These are phyloP conservation scores for Micrasema minimum DNA, from an alignment of 1,140 invertebrate species.

Conservation along the genomic window DNA sequence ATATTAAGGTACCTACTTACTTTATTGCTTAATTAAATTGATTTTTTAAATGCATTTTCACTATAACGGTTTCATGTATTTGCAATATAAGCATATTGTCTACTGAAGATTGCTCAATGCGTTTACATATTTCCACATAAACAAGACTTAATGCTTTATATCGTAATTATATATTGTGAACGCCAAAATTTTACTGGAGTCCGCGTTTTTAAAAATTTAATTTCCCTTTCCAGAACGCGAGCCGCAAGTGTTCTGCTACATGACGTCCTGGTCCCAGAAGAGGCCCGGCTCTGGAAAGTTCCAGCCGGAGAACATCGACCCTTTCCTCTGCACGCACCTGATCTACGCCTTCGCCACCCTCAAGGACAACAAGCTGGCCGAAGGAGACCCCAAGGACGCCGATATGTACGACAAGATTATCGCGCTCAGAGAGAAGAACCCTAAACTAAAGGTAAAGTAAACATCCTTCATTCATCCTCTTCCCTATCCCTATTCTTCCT, in stretches of 20 bases:
- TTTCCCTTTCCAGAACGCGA: constrained; percentile 71
- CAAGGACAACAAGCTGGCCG: constrained; percentile 83
- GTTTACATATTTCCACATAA: too few relatives aligned
- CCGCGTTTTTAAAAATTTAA: neutral
- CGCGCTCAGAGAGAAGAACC: constrained; percentile 87
- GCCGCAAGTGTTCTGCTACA: constrained; percentile 90
- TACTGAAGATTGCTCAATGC: too few relatives aligned
- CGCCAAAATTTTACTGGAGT: too few relatives aligned
- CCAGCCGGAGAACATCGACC: constrained; percentile 86
- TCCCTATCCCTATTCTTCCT: too few relatives aligned
- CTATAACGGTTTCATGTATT: too few relatives aligned
- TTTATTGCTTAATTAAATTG: too few relatives aligned
- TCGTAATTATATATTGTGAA: too few relatives aligned
- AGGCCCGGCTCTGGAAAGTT: constrained; percentile 87
- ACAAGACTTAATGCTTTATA: too few relatives aligned
- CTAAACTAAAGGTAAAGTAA: constrained; percentile 87
- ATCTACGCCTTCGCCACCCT: constrained; percentile 93
- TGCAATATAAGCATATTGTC: too few relatives aligned
- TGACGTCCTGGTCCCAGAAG: constrained; percentile 94
- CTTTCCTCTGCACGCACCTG: constrained; percentile 89
- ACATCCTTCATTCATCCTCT: too few relatives aligned
- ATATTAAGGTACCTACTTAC: too few relatives aligned
- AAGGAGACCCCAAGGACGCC: constrained; percentile 80
- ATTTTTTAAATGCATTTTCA: too few relatives aligned
- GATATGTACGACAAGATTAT: constrained; percentile 88